Evolutionary conservation across 1,140 invertebrate species (phyloP).

Genomic region (Oedothorax gibbosus): DNA sequence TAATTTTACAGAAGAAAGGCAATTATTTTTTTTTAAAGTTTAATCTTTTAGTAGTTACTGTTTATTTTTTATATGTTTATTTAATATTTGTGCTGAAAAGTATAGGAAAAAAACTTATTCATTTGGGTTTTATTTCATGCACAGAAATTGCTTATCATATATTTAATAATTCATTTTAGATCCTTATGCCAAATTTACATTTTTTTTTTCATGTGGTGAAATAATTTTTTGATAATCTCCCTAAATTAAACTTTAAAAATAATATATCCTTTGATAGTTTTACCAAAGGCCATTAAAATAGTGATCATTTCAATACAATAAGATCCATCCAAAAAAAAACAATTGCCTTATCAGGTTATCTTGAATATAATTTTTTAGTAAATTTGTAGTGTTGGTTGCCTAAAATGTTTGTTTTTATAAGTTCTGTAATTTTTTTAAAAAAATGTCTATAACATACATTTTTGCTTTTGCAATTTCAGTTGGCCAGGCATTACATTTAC

Average conservation of each 20-base stretch:
- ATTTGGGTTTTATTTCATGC: background rate
- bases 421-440: too few relatives aligned
- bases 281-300: background rate
- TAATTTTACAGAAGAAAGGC: slow-evolving; percentile 70
- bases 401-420: too few relatives aligned
- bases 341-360: too few relatives aligned
- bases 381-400: too few relatives aligned
- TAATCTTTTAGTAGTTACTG: background rate
- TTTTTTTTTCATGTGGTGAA: too few relatives aligned
- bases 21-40: background rate
- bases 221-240: too few relatives aligned
- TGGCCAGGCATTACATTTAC: slow-evolving; percentile 64
- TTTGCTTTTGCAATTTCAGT: slow-evolving; percentile 5
- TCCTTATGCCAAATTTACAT: background rate
- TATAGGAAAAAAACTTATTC: background rate
- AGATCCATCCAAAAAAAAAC: too few relatives aligned
- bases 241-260: too few relatives aligned
- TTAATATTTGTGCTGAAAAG: too few relatives aligned
- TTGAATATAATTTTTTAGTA: too few relatives aligned
- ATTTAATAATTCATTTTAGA: background rate
- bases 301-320: background rate
- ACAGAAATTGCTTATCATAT: background rate
- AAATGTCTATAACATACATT: too few relatives aligned
- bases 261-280: too few relatives aligned
- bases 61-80: background rate